phyloP scores from a whole-genome alignment of 2,888 invertebrate species.

The Agonopterix arenella region DNA sequence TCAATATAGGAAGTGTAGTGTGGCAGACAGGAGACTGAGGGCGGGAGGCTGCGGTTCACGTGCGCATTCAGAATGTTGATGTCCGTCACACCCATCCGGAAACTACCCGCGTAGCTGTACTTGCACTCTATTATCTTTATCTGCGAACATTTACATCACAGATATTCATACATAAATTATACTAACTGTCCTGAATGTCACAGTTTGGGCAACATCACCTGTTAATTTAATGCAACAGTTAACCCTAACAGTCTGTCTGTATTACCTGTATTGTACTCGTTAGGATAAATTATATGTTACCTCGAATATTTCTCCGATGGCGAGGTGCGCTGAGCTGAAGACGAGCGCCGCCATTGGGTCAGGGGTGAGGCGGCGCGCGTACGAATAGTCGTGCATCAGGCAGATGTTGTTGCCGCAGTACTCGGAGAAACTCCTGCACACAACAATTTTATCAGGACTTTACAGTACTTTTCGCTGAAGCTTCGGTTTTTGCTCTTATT shows the following conservation, averaged over 20 bases:
- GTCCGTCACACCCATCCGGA: conserved; percentile 88
- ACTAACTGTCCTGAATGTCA: no score
- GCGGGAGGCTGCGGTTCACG: conserved; percentile 80
- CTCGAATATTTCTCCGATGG: conserved; percentile 88
- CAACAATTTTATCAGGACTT: no score
- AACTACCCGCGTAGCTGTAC: conserved; percentile 82
- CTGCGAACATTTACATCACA: conserved; percentile 28
- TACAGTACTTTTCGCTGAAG: no score
- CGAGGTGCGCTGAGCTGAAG: conserved; percentile 84
- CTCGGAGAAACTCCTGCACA: conserved; percentile 74
- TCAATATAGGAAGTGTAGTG: conserved; percentile 83
- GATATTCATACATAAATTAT: no score
- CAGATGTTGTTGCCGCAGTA: conserved; percentile 83
- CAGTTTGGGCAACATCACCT: no score
- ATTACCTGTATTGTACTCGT: no score
- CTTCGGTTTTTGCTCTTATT: no score
- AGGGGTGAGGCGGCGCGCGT: conserved; percentile 75
- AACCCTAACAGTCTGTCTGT: no score
- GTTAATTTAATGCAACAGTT: no score
- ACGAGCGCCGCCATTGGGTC: conserved; percentile 70
- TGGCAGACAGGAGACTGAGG: conserved; percentile 79
- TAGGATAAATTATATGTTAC: conserved; percentile 38
- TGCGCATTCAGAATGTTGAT: conserved; percentile 79
- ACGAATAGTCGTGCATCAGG: conserved; percentile 80
- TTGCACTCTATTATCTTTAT: conserved; percentile 79